Percentiles rank a stretch among this genome's conserved stretches.
phyloP scores from a whole-genome alignment of 2,888 invertebrate genomes.

The Abscondita cerata region DNA sequence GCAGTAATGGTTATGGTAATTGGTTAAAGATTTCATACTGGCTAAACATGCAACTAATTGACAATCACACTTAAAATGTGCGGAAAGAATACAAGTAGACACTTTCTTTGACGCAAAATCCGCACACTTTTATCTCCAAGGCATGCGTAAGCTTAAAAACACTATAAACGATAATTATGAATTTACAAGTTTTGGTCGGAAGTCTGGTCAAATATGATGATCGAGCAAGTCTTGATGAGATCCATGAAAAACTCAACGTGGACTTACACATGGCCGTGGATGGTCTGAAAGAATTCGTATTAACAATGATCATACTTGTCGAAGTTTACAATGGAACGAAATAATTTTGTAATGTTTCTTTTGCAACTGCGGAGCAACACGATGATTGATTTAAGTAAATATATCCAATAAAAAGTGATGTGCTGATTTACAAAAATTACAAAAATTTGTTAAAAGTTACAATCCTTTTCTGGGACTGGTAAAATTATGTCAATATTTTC shows the following conservation, averaged over 20 bases:
- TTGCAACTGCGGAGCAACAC: no score
- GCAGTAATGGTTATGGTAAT: no score
- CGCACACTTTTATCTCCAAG: constrained; percentile 30
- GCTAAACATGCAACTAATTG: constrained; percentile 48
- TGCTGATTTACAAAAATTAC: constrained; percentile 43
- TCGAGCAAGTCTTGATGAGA: constrained; percentile 15
- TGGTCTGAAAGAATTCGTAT: constrained; percentile 43
- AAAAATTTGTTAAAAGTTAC: constrained; percentile 41
- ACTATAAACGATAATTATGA: constrained; percentile 38
- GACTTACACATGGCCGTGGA: constrained; percentile 43
- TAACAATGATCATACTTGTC: constrained; percentile 41
- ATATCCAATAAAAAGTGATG: constrained; percentile 47
- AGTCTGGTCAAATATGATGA: constrained; percentile 8
- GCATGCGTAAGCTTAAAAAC: constrained; percentile 40
- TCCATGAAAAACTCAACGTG: constrained; percentile 38
- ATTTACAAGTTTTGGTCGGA: constrained; percentile 35
- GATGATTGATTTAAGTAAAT: constrained; percentile 45
- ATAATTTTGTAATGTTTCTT: constrained; percentile 42
- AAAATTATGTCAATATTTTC: constrained; percentile 45
- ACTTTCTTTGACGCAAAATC: constrained; percentile 43
- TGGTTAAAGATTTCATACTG: constrained; percentile 44
- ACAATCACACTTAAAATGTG: constrained; percentile 40
- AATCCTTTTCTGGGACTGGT: constrained; percentile 45
- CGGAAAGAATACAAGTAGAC: constrained; percentile 39
- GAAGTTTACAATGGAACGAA: constrained; percentile 42